These are phyloP conservation scores for Clarias magur DNA, from an alignment of 2,113 vertebrate genomes.

Conservation along the genomic window DNA sequence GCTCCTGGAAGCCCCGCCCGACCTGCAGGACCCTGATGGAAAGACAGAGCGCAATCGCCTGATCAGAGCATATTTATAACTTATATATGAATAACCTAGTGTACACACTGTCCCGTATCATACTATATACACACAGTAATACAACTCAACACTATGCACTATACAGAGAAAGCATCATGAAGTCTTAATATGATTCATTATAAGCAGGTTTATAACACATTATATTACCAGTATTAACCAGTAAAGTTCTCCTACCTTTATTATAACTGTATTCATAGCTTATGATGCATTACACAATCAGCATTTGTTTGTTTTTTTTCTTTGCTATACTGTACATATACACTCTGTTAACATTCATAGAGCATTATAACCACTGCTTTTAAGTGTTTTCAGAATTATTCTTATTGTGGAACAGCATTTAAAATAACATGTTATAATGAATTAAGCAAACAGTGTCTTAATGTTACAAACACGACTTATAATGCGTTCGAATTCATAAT, in stretches of 20 bases:
- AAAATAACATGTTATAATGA: background rate
- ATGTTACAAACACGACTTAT: background rate
- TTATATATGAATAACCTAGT: background rate
- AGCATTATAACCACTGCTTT: background rate
- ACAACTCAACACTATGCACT: background rate
- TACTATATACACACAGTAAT: background rate
- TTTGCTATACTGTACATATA: too few relatives aligned
- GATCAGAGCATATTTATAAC: background rate
- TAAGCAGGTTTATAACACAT: background rate
- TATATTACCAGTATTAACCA: background rate
- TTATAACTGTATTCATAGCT: background rate
- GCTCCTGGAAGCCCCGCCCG: slow-evolving; percentile 91
- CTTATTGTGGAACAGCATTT: too few relatives aligned
- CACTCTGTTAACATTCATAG: background rate
- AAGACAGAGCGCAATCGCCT: background rate
- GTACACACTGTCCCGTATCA: background rate
- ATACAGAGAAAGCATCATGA: background rate
- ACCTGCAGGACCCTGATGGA: slow-evolving; percentile 84
- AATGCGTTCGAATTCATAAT: background rate
- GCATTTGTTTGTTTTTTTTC: background rate
- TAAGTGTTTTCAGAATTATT: too few relatives aligned
- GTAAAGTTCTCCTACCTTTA: background rate
- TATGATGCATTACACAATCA: background rate
- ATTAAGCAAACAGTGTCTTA: background rate
- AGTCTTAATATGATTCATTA: background rate